A percentile compares a stretch with the other conserved stretches of the same genome.
Evolutionary conservation across 35 echinoderm and acorn worm species (phyloP).

Genomic region (Diadema setosum): DNA sequence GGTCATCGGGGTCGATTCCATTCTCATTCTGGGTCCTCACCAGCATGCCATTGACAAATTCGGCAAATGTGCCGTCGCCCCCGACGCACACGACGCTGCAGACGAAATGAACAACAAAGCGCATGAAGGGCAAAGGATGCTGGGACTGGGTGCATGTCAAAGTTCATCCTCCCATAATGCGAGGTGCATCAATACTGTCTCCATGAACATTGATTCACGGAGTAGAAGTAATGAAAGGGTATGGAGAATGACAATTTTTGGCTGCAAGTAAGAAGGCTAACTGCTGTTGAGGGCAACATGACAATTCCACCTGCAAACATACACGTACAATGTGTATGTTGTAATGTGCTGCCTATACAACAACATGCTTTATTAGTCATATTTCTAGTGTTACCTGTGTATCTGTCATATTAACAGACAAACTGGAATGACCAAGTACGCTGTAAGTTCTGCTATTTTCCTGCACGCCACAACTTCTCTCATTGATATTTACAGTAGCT

Average conservation of each 20-base stretch:
- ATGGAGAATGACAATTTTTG: neutral
- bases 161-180: neutral
- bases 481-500: too few relatives aligned
- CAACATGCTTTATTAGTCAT: too few relatives aligned
- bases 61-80: slow-evolving; percentile 83
- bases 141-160: neutral
- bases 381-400: too few relatives aligned
- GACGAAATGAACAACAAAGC: neutral
- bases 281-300: too few relatives aligned
- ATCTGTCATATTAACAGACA: too few relatives aligned
- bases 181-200: neutral
- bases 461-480: too few relatives aligned
- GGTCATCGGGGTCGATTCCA: slow-evolving; percentile 67
- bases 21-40: slow-evolving; percentile 66
- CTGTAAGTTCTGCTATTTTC: too few relatives aligned
- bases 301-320: too few relatives aligned
- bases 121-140: neutral
- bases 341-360: too few relatives aligned
- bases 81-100: slow-evolving; percentile 84
- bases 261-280: too few relatives aligned
- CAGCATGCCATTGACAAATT: slow-evolving; percentile 81
- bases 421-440: too few relatives aligned
- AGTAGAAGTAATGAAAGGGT: neutral
- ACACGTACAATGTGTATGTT: too few relatives aligned
- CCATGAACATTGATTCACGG: neutral